A percentile compares a stretch with the other conserved stretches of the same genome.
Evolutionary conservation across 2,888 invertebrate species (phyloP).

Genomic region (Omphaloscelis lunosa): DNA sequence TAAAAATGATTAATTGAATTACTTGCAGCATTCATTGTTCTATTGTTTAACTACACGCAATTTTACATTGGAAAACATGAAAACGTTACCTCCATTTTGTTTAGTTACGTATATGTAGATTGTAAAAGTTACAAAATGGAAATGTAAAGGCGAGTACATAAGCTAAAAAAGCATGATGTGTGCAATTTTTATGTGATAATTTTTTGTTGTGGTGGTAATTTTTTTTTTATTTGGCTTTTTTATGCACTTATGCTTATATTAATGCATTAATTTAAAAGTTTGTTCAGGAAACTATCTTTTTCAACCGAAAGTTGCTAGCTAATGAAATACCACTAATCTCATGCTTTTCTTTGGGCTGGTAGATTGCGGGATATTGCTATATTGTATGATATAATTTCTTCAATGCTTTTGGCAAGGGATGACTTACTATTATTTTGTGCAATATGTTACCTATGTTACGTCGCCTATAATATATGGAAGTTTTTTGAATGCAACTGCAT

Average conservation of each 20-base stretch:
- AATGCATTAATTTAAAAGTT: not conserved
- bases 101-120: conserved; percentile 15
- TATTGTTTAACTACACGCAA: conserved; percentile 9
- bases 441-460: conserved; percentile 4
- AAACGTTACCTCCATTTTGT: conserved; percentile 16
- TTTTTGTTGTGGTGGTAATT: not conserved
- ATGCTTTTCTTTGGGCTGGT: not conserved
- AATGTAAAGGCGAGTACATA: conserved; percentile 12
- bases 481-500: not conserved
- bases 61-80: not conserved
- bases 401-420: not conserved
- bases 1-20: not conserved
- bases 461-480: not conserved
- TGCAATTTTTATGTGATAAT: not conserved
- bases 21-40: conserved; percentile 14
- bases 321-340: conserved; percentile 4
- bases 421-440: not conserved
- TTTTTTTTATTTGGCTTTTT: not conserved
- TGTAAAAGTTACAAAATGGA: conserved; percentile 13
- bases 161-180: not conserved
- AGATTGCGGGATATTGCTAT: not conserved
- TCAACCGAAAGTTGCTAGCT: not conserved
- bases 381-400: not conserved
- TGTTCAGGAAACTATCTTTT: not conserved
- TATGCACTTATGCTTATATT: not conserved